A percentile compares a stretch with the other conserved stretches of the same genome.
These are phyloP conservation scores for Berghia stephanieae DNA, from an alignment of 1,140 invertebrate genomes.

Conservation along the genomic window DNA sequence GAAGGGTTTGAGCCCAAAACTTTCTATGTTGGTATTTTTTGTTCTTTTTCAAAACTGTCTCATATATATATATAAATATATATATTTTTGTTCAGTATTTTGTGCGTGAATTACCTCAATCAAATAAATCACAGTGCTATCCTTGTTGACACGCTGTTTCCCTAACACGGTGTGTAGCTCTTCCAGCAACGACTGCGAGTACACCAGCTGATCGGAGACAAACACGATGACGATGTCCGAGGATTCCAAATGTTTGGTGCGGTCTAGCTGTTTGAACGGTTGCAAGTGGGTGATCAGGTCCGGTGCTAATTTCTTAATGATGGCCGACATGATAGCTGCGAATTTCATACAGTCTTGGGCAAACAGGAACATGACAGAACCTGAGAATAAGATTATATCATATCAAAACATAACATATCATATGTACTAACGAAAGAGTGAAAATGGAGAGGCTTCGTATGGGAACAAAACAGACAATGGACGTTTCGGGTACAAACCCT, in stretches of 20 bases:
- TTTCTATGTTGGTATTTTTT: too few species aligned
- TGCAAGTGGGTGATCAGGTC: neutral
- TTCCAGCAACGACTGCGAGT: constrained; percentile 35
- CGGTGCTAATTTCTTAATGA: constrained; percentile 23
- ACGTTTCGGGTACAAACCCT: too few species aligned
- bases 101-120: too few species aligned
- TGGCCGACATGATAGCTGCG: constrained; percentile 30
- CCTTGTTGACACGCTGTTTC: constrained; percentile 38
- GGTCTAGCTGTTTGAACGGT: constrained; percentile 22
- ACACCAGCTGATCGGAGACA: constrained; percentile 39
- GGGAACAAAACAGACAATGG: too few species aligned
- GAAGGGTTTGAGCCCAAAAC: too few species aligned
- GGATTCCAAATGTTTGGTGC: constrained; percentile 37
- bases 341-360: constrained; percentile 36
- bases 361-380: constrained; percentile 32
- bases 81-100: too few species aligned
- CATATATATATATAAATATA: too few species aligned
- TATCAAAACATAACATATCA: neutral
- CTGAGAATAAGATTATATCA: neutral
- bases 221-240: constrained; percentile 40
- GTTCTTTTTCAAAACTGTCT: too few species aligned
- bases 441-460: too few species aligned
- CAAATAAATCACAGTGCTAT: too few species aligned
- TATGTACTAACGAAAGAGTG: too few species aligned
- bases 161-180: constrained; percentile 44